phyloP scores from a whole-genome alignment of 2,888 invertebrate species.

The Loripinus fragilis region DNA sequence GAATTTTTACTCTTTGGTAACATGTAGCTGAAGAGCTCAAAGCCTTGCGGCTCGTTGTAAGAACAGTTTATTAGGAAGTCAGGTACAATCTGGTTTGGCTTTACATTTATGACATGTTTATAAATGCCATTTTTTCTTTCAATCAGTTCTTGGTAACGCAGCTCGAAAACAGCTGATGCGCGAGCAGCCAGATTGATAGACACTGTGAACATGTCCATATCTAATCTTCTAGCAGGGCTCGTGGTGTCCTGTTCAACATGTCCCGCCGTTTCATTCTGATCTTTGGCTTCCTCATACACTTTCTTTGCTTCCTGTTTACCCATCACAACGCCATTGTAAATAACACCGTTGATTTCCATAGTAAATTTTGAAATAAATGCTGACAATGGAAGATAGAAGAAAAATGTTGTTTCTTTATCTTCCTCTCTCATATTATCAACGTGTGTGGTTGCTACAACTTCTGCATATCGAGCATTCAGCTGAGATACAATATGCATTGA shows the following conservation, averaged over 20 bases:
- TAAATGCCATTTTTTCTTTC: slow-evolving; percentile 20
- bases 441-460: slow-evolving; percentile 11
- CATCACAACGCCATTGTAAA: slow-evolving; percentile 7
- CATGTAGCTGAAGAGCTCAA: slow-evolving; percentile 17
- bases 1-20: slow-evolving; percentile 18
- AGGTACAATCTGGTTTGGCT: slow-evolving; percentile 17
- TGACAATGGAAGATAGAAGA: slow-evolving; percentile 18
- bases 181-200: slow-evolving; percentile 9
- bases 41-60: slow-evolving; percentile 26
- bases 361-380: slow-evolving; percentile 30
- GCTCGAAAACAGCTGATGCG: slow-evolving; percentile 1
- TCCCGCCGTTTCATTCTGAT: slow-evolving; percentile 13
- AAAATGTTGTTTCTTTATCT: slow-evolving; percentile 17
- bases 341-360: background rate
- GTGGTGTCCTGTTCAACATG: background rate
- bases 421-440: slow-evolving; percentile 1
- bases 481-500: slow-evolving; percentile 14
- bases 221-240: slow-evolving; percentile 10
- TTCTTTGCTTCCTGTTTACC: slow-evolving; percentile 17
- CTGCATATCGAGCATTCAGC: slow-evolving; percentile 19
- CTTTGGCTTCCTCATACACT: slow-evolving; percentile 22
- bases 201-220: slow-evolving; percentile 19
- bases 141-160: slow-evolving; percentile 29
- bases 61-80: slow-evolving; percentile 5
- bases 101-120: slow-evolving; percentile 22